Evolutionary conservation across 2,797 vertebrate species (phyloP).

Genomic region (Oreochromis grahami): DNA sequence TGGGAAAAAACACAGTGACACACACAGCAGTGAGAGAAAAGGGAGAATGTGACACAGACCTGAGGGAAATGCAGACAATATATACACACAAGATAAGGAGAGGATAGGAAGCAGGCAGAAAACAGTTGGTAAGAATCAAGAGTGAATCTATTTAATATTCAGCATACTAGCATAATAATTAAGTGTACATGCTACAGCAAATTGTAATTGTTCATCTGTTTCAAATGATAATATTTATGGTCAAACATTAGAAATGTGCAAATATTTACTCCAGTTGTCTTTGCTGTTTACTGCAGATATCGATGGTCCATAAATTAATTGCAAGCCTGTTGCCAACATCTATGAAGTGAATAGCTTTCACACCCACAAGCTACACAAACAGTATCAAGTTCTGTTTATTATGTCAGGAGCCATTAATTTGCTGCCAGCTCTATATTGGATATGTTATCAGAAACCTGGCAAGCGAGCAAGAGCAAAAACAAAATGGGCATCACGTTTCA

Average conservation of each 20-base stretch:
- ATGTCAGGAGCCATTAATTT: constrained; percentile 67
- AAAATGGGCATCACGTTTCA: constrained; percentile 62
- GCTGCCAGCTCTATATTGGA: constrained; percentile 59
- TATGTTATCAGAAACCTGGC: constrained; percentile 60
- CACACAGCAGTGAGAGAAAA: not conserved
- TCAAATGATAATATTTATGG: not conserved
- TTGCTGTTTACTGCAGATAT: constrained; percentile 33
- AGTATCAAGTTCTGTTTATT: constrained; percentile 61
- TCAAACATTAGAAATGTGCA: not conserved
- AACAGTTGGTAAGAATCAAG: not conserved
- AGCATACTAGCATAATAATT: not conserved
- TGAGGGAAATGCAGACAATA: not conserved
- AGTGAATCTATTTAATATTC: not conserved
- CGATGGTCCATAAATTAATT: constrained; percentile 45
- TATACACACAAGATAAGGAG: not conserved
- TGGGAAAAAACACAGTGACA: not conserved
- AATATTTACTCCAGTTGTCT: not conserved
- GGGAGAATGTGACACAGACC: not conserved
- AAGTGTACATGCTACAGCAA: not conserved
- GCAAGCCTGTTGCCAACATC: constrained; percentile 28
- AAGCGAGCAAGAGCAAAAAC: constrained; percentile 38
- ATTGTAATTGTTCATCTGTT: not conserved
- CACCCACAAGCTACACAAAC: constrained; percentile 43
- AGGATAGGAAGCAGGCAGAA: not conserved
- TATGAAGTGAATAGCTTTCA: constrained; percentile 48